A percentile compares a stretch with the other conserved stretches of the same genome.
These are phyloP conservation scores for Seriola quinqueradiata DNA, from an alignment of 2,113 vertebrate genomes.

Conservation along the genomic window DNA sequence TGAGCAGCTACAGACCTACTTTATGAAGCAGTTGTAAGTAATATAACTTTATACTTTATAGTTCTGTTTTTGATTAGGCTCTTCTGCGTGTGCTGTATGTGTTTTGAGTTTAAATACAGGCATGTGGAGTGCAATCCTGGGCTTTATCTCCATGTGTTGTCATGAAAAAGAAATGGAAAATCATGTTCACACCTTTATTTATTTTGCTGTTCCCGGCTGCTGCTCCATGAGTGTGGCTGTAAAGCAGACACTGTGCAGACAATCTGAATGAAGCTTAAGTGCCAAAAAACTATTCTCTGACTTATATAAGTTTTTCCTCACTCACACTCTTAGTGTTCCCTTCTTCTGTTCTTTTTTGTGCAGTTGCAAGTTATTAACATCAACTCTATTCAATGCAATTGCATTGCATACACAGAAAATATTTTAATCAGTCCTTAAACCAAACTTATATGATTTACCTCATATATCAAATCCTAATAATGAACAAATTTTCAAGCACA, in stretches of 20 bases:
- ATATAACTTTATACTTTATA: constrained; percentile 6
- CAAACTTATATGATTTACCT: constrained; percentile 13
- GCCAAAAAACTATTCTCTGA: constrained; percentile 28
- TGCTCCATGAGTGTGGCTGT: constrained; percentile 25
- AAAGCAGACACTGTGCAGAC: constrained; percentile 51
- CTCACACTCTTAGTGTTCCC: constrained; percentile 25
- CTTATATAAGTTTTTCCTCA: constrained; percentile 33
- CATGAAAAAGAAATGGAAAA: constrained; percentile 57
- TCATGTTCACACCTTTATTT: constrained; percentile 67
- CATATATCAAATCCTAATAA: constrained; percentile 3
- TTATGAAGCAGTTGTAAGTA: constrained; percentile 3
- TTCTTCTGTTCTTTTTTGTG: constrained; percentile 1
- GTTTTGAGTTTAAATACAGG: constrained; percentile 58
- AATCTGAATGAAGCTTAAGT: constrained; percentile 37
- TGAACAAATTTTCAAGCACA: constrained; percentile 10
- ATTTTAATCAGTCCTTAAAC: constrained; percentile 12
- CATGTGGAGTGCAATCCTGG: constrained; percentile 21
- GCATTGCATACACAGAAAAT: neutral
- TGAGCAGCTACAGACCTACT: constrained; percentile 6
- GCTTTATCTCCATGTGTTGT: constrained; percentile 51
- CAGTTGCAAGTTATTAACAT: too few species aligned
- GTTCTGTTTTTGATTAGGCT: constrained; percentile 32
- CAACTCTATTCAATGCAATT: too few species aligned
- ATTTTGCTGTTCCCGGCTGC: constrained; percentile 60
- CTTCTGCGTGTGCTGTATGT: constrained; percentile 25